Evolutionary conservation across 2,888 invertebrate species (phyloP).

Genomic region (Octodonta nipae): DNA sequence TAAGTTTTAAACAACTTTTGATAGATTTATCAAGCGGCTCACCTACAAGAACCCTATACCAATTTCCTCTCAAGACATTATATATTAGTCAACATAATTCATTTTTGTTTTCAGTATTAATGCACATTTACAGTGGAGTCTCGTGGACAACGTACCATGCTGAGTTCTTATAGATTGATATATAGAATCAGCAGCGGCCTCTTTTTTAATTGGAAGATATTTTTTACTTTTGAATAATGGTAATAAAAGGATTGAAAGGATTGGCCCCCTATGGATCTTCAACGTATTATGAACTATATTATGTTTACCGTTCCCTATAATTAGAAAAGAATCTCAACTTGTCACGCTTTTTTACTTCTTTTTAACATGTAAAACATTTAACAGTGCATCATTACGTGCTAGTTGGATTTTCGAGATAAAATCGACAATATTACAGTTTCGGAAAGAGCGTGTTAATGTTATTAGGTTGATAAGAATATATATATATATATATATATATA

Average conservation of each 20-base stretch:
- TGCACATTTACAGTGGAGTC: conserved; percentile 28
- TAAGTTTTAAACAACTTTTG: too few species aligned
- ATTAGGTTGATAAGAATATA: too few species aligned
- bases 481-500: too few species aligned
- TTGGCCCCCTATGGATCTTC: conserved; percentile 28
- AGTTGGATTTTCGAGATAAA: too few species aligned
- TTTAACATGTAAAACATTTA: conserved; percentile 17
- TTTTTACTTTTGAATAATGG: conserved; percentile 36
- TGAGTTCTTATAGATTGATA: conserved; percentile 36
- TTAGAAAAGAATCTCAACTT: conserved; percentile 22
- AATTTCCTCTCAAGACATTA: conserved; percentile 14
- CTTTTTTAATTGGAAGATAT: conserved; percentile 38
- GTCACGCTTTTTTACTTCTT: conserved; percentile 23
- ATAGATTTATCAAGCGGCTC: too few species aligned
- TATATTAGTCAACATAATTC: conserved; percentile 26
- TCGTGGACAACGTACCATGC: conserved; percentile 30
- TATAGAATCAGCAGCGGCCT: conserved; percentile 35
- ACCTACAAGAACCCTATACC: too few species aligned
- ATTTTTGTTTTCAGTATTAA: conserved; percentile 30
- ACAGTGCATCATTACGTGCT: too few species aligned
- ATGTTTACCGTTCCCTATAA: conserved; percentile 24
- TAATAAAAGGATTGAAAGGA: conserved; percentile 33
- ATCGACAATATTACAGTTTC: too few species aligned
- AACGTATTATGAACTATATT: conserved; percentile 27
- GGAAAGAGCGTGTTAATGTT: too few species aligned